phyloP scores from a whole-genome alignment of 2,888 invertebrate genomes.

The Eristalis pertinax region DNA sequence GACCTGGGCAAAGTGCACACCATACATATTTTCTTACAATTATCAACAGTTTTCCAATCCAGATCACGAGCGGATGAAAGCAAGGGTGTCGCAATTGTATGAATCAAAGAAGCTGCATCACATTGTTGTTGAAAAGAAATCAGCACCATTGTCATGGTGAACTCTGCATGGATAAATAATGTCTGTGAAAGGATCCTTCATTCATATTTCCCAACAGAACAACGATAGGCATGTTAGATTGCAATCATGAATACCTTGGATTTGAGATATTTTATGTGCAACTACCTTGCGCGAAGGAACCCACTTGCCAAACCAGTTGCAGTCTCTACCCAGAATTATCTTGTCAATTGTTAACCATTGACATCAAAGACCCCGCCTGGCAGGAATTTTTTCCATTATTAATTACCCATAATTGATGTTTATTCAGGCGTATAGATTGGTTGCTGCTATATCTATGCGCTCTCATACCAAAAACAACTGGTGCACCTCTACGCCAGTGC shows the following conservation, averaged over 20 bases:
- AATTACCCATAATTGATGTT: slow-evolving; percentile 31
- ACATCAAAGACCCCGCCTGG: slow-evolving; percentile 29
- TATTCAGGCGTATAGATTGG: slow-evolving; percentile 21
- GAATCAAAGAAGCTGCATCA: no score
- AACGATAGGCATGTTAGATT: no score
- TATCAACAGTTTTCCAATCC: no score
- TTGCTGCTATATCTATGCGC: not conserved
- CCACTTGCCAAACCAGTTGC: not conserved
- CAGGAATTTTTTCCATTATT: slow-evolving; percentile 4
- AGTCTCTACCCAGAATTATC: not conserved
- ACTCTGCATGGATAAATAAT: no score
- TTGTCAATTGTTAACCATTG: not conserved
- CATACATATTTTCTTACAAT: no score
- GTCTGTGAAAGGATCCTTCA: no score
- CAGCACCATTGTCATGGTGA: no score
- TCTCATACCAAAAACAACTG: not conserved
- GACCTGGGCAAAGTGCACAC: no score
- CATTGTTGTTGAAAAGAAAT: no score
- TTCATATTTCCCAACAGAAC: no score
- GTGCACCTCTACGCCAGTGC: not conserved
- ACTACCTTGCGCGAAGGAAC: not conserved
- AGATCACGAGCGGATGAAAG: no score
- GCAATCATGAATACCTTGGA: not conserved
- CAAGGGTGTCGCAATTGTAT: no score
- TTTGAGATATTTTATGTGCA: not conserved